A percentile compares a stretch with the other conserved stretches of the same genome.
Conservation (phyloP, 1,140 invertebrate genomes). For the Anadara kagoshimensis region DNA sequence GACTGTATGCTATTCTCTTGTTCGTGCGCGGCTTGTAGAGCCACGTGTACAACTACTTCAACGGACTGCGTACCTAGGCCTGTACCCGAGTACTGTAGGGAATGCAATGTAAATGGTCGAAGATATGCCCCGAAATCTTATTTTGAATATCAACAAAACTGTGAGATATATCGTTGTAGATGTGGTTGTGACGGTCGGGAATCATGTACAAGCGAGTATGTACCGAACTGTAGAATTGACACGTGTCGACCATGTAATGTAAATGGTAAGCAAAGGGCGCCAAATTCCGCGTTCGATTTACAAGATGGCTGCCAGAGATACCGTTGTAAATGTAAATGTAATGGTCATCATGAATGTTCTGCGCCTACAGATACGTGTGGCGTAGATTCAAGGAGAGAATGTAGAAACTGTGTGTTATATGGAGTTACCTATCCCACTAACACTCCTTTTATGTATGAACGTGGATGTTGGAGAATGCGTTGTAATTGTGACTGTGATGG, state of each 20-base stretch:
- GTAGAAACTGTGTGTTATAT: constrained; percentile 26
- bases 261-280: neutral
- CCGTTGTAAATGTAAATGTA: constrained; percentile 33
- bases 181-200: constrained; percentile 32
- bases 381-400: neutral
- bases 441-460: constrained; percentile 20
- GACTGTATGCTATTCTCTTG: constrained; percentile 28
- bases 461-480: constrained; percentile 4
- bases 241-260: constrained; percentile 23
- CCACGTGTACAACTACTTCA: too few species aligned
- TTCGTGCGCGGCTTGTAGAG: constrained; percentile 18
- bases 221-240: neutral
- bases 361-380: constrained; percentile 23
- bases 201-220: constrained; percentile 18
- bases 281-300: constrained; percentile 11
- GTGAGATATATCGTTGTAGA: constrained; percentile 24
- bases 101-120: constrained; percentile 23
- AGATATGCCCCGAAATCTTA: constrained; percentile 13
- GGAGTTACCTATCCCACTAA: constrained; percentile 16
- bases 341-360: constrained; percentile 17
- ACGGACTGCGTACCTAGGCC: constrained; percentile 22
- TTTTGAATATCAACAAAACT: constrained; percentile 24
- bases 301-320: constrained; percentile 18
- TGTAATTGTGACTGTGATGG: constrained; percentile 40
- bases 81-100: constrained; percentile 10